These are phyloP conservation scores for Pachyuromys duprasi DNA, from an alignment of 2,797 vertebrate genomes.

Conservation along the genomic window DNA sequence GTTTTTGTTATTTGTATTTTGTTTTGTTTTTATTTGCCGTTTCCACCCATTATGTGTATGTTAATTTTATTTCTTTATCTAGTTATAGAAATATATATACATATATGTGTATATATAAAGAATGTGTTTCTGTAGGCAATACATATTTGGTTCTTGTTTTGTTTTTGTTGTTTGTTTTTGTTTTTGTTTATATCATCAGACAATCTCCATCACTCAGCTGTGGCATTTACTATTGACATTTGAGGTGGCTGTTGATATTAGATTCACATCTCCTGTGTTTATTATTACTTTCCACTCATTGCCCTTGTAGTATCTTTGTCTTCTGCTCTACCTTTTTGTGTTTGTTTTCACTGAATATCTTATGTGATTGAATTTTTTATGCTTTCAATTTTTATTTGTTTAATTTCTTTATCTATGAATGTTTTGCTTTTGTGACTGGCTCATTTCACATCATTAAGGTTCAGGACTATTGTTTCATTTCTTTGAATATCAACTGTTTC, in stretches of 20 bases:
- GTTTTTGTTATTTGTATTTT: background rate
- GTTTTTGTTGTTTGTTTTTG: background rate
- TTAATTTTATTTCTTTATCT: background rate
- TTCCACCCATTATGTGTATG: background rate
- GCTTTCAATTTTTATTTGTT: background rate
- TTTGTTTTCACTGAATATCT: background rate
- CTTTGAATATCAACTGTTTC: background rate
- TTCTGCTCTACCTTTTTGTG: background rate
- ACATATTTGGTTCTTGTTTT: background rate
- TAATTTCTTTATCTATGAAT: background rate
- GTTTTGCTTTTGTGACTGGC: background rate
- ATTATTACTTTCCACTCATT: background rate
- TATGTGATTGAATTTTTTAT: background rate
- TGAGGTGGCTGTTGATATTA: background rate
- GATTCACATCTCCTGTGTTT: background rate
- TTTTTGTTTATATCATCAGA: background rate
- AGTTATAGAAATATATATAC: background rate
- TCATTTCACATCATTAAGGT: background rate
- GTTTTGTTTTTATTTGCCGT: background rate
- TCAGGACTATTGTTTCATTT: background rate
- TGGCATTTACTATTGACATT: background rate
- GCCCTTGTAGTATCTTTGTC: background rate
- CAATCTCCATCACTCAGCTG: background rate
- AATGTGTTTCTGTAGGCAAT: background rate
- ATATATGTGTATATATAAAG: background rate